Percentiles rank a stretch among this genome's conserved stretches.
Evolutionary conservation across 2,113 vertebrate genomes (phyloP).

Genomic region (Cyrtonyx montezumae): DNA sequence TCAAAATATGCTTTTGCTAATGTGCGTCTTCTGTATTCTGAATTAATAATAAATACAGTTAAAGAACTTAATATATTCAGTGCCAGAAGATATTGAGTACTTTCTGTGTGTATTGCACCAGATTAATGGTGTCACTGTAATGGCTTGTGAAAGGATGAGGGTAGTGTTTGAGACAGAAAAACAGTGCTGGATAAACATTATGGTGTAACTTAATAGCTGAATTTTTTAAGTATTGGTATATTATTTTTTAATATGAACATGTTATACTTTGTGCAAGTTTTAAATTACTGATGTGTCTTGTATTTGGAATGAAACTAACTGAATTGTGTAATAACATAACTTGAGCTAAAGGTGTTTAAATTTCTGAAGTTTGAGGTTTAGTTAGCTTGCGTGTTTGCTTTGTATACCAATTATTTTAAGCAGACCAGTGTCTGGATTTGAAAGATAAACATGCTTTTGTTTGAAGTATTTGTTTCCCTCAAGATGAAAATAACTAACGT

Average conservation of each 20-base stretch:
- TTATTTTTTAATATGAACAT: background rate
- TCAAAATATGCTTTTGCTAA: background rate
- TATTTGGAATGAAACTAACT: background rate
- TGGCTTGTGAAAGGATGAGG: background rate
- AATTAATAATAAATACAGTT: background rate
- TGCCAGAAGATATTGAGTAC: background rate
- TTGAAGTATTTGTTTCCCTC: background rate
- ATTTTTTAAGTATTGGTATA: background rate
- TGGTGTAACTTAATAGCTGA: background rate
- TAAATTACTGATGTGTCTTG: background rate
- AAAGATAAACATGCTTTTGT: background rate
- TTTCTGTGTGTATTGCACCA: background rate
- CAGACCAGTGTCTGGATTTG: background rate
- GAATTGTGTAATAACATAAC: background rate
- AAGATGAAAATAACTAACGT: background rate
- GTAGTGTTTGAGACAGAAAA: background rate
- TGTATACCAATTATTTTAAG: background rate
- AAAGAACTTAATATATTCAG: background rate
- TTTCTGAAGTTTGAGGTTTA: background rate
- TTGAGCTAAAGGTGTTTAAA: background rate
- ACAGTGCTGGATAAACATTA: background rate
- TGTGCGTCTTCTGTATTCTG: background rate
- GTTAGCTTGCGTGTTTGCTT: background rate
- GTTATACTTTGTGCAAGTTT: background rate
- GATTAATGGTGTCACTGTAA: background rate